Conservation (phyloP, 2,888 invertebrate genomes). For the Harpalus rubripes region DNA sequence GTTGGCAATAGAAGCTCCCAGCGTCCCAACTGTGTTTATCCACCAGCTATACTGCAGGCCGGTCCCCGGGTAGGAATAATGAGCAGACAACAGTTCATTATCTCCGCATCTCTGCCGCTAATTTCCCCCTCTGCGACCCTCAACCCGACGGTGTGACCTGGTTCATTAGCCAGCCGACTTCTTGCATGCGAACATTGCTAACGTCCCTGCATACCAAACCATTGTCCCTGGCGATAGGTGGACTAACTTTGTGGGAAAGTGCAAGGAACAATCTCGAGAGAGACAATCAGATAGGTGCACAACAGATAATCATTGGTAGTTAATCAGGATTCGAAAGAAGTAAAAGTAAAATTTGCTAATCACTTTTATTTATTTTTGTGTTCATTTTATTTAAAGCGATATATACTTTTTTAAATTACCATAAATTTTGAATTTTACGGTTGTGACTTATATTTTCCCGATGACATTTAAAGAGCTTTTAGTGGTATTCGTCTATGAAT, state of each 20-base stretch:
- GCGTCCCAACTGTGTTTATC: background rate
- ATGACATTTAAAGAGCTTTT: no score
- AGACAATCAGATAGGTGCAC: no score
- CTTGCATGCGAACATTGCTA: slow-evolving; percentile 50
- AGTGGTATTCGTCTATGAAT: no score
- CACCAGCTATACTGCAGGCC: background rate
- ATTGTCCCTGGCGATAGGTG: background rate
- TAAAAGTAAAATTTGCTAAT: no score
- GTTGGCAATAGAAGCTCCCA: background rate
- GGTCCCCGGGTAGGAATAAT: slow-evolving; percentile 60
- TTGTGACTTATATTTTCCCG: no score
- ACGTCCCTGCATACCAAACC: background rate
- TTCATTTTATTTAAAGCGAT: no score
- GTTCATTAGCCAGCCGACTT: slow-evolving; percentile 60
- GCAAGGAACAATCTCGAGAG: background rate
- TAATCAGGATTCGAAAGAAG: no score
- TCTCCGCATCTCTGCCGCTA: slow-evolving; percentile 66
- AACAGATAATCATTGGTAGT: no score
- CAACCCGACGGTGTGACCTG: slow-evolving; percentile 54
- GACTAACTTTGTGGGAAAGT: background rate
- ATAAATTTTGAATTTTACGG: no score
- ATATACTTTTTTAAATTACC: no score
- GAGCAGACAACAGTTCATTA: slow-evolving; percentile 67
- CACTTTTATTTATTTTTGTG: no score
- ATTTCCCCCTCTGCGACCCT: slow-evolving; percentile 49